These are phyloP conservation scores for Mus spretus DNA, from an alignment of 2,797 vertebrate genomes.

Conservation along the genomic window DNA sequence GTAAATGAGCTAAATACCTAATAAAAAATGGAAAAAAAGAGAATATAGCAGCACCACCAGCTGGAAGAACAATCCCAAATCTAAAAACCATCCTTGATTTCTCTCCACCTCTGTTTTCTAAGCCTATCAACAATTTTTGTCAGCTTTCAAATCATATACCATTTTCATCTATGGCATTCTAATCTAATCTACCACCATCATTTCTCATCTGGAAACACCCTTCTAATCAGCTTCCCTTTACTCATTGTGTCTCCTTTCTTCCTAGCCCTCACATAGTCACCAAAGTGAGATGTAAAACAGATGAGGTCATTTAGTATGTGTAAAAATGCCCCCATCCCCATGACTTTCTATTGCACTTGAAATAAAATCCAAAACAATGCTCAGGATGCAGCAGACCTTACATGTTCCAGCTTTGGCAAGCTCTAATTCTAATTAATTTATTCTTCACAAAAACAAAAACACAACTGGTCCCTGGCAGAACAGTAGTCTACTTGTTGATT, in stretches of 20 bases:
- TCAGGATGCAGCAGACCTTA: neutral
- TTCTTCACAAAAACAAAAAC: neutral
- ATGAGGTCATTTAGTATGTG: neutral
- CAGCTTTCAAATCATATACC: neutral
- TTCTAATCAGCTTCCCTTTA: neutral
- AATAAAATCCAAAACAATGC: constrained; percentile 43
- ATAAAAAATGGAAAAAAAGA: too few relatives aligned
- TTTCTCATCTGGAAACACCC: neutral
- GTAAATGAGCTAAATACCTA: too few relatives aligned
- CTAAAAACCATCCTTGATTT: neutral
- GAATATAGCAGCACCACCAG: neutral
- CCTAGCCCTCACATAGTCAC: neutral
- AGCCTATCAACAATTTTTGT: neutral
- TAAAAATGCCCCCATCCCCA: neutral
- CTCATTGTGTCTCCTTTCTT: neutral
- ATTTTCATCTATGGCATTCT: neutral
- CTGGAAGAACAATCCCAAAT: neutral
- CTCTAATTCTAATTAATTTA: neutral
- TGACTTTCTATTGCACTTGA: neutral
- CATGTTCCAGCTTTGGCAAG: neutral
- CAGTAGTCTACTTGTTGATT: neutral
- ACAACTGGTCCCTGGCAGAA: neutral
- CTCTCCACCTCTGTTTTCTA: neutral
- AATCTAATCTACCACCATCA: neutral
- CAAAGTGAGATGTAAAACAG: constrained; percentile 34